phyloP scores from a whole-genome alignment of 2,888 invertebrate species.

The Alloscopus bannaensis region DNA sequence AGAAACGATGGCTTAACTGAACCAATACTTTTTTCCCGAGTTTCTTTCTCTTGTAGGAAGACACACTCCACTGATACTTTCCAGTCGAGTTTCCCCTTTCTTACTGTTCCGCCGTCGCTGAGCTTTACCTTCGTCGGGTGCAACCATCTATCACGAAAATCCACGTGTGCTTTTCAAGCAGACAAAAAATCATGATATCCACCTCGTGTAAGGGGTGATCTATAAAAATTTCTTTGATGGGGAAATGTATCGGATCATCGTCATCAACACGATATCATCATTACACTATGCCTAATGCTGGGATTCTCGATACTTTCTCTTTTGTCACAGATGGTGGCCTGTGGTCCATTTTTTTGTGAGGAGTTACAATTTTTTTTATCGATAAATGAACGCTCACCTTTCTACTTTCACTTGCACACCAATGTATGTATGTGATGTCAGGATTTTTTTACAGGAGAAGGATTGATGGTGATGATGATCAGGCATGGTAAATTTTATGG shows the following conservation, averaged over 20 bases:
- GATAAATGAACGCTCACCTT: slow-evolving; percentile 19
- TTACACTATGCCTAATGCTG: slow-evolving; percentile 3
- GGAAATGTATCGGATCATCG: slow-evolving; percentile 55
- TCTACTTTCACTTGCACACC: too few species aligned
- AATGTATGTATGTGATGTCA: slow-evolving; percentile 19
- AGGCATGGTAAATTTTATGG: slow-evolving; percentile 55
- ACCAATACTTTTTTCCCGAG: slow-evolving; percentile 20
- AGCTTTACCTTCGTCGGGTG: slow-evolving; percentile 44
- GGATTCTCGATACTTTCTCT: slow-evolving; percentile 19
- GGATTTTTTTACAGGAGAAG: slow-evolving; percentile 41
- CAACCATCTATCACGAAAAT: slow-evolving; percentile 62
- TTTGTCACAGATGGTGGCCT: slow-evolving; percentile 9
- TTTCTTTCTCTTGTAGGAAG: slow-evolving; percentile 42
- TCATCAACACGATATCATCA: slow-evolving; percentile 36
- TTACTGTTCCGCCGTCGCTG: slow-evolving; percentile 24
- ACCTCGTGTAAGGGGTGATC: slow-evolving; percentile 6
- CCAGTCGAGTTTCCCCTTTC: slow-evolving; percentile 58
- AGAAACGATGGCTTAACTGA: slow-evolving; percentile 48
- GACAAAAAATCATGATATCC: slow-evolving; percentile 4
- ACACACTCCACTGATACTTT: slow-evolving; percentile 45
- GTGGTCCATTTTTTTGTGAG: slow-evolving; percentile 52
- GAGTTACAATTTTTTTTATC: slow-evolving; percentile 19
- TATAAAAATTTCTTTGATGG: slow-evolving; percentile 51
- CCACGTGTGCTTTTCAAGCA: slow-evolving; percentile 46
- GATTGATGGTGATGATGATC: slow-evolving; percentile 61